These are phyloP conservation scores for western clawed frog (Xenopus tropicalis) DNA, from an alignment of 2,113 vertebrate genomes.

Conservation along the genomic window DNA sequence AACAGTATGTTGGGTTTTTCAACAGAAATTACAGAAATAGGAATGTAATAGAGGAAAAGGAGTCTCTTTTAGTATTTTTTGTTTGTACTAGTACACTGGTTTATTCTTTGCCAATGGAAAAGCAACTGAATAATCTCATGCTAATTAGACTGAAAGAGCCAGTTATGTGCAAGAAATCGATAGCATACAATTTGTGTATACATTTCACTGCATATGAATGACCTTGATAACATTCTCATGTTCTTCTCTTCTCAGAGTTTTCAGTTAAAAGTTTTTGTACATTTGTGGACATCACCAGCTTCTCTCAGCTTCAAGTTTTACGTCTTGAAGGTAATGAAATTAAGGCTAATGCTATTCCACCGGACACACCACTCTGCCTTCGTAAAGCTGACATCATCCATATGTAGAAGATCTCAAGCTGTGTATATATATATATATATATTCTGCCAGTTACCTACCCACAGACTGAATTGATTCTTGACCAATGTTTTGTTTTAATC, in stretches of 20 bases:
- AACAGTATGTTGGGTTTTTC: too few species aligned
- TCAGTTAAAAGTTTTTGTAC: constrained; percentile 90
- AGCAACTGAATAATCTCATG: too few species aligned
- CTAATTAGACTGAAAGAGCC: too few species aligned
- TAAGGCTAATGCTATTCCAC: constrained; percentile 68
- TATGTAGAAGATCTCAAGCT: constrained; percentile 58
- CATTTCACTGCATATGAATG: too few species aligned
- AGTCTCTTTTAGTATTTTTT: too few species aligned
- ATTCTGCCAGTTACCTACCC: background rate
- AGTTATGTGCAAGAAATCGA: too few species aligned
- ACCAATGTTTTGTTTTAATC: background rate
- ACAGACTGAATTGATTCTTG: background rate
- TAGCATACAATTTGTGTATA: too few species aligned
- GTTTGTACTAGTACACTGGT: too few species aligned
- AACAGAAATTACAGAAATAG: too few species aligned
- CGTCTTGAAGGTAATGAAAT: constrained; percentile 89
- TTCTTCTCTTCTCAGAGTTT: constrained; percentile 72
- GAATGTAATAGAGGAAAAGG: too few species aligned
- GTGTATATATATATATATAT: background rate
- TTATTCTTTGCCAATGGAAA: too few species aligned
- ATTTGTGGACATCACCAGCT: constrained; percentile 80
- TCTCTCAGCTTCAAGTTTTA: constrained; percentile 84
- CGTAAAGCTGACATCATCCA: constrained; percentile 78
- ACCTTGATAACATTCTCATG: background rate
- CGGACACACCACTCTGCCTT: constrained; percentile 78